Conservation (phyloP, 1,140 invertebrate species). For the Aethina tumida region DNA sequence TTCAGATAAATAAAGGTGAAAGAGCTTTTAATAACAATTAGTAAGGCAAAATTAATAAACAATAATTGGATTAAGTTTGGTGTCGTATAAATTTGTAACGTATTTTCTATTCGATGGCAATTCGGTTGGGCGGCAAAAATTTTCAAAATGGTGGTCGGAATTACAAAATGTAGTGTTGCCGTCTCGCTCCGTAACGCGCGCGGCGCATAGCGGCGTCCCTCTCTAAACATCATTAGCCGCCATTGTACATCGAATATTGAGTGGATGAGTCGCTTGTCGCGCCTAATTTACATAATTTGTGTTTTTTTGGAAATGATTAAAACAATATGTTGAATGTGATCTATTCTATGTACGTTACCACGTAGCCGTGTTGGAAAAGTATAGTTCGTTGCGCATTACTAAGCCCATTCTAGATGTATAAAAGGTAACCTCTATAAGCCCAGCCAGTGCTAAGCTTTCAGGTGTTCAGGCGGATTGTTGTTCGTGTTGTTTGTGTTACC, state of each 20-base stretch:
- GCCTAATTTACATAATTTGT: slow-evolving; percentile 23
- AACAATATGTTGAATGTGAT: slow-evolving; percentile 3
- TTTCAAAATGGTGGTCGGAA: slow-evolving; percentile 8
- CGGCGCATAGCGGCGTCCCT: slow-evolving; percentile 14
- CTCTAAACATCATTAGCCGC: slow-evolving; percentile 35
- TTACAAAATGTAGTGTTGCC: not conserved
- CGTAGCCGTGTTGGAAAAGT: not conserved
- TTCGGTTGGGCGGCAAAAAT: not conserved
- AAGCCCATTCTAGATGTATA: slow-evolving; percentile 1
- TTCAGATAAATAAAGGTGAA: too few species aligned
- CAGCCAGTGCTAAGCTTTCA: too few species aligned
- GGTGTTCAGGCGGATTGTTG: too few species aligned
- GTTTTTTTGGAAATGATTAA: slow-evolving; percentile 9
- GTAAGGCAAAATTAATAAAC: too few species aligned
- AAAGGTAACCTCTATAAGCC: slow-evolving; percentile 1
- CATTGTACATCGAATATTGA: slow-evolving; percentile 25
- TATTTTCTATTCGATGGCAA: too few species aligned
- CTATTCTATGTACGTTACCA: not conserved
- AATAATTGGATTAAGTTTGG: too few species aligned
- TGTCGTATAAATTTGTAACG: too few species aligned
- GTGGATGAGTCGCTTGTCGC: slow-evolving; percentile 21
- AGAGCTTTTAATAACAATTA: too few species aligned
- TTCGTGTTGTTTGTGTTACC: too few species aligned
- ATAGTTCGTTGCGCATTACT: too few species aligned
- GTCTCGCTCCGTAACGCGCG: not conserved